Base-by-base conservation (phyloP, 2,888 invertebrate species). In the Polydrusus cervinus region DNA sequence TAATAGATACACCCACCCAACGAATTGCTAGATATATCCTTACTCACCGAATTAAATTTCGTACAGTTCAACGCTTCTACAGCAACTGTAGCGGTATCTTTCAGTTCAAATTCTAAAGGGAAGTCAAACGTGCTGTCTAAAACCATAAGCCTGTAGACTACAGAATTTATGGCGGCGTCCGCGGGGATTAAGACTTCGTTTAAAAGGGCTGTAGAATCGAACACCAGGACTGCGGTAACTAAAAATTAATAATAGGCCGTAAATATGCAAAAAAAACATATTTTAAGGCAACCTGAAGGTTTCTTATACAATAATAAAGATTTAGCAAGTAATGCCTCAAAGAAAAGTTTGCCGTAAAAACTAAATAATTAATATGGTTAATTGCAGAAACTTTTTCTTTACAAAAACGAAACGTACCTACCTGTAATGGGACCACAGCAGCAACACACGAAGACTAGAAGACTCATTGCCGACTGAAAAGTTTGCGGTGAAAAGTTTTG, bases 91-190 rank as follows among this genome's bases (percentile, higher is more conserved):
- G 93, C 92, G 80, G 94, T 92, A 83, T 92, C 92, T 86, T 91
- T 91, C 79, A 95, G 91, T 82, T 94, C 93, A 88, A 96, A 96
- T 80, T 91, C 90, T 81, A 96, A 88, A 74, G 96, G 96, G 88
- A 95, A 96, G 88, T 95, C 95, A 86, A 94, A 94, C 87, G 95
- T 94, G 74, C 95, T 93, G 86, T 97, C 96, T 80, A 94, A 94
- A 78, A 95, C 96, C 84, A 95, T 92, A 82, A 97, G 91, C 69
- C 84, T 79, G 89, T 96, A 97, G 87, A 97, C 93, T 85, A 95
- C 93, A 71, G 95, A 93, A 82, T 94, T 94, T 82, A 94, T 92
- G 82, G 93, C 91, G 61, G 95, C 94, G 87, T 96, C 95, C 64
- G 94, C 92, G 70, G 96, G 96, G 74, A 96, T 92, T 72, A 95